These are phyloP conservation scores for Bellardia pandia DNA, from an alignment of 2,888 invertebrate genomes.

Conservation along the genomic window DNA sequence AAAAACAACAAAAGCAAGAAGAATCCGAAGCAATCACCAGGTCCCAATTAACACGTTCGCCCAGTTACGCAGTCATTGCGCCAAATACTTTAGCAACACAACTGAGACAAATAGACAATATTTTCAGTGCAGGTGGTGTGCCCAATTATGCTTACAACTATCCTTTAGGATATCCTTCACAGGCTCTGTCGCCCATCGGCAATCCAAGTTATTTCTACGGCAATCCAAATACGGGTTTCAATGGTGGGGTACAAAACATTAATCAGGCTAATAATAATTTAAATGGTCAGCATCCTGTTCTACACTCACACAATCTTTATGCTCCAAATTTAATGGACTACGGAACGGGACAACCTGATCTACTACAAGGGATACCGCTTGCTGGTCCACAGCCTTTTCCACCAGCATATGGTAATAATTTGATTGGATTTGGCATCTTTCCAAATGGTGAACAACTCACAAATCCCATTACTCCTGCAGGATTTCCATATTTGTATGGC, in stretches of 20 bases:
- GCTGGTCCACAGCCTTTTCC: neutral
- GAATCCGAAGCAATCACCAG: neutral
- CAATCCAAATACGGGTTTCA: constrained; percentile 1
- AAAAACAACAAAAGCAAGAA: constrained; percentile 28
- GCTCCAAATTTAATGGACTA: neutral
- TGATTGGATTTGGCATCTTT: neutral
- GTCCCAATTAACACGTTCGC: constrained; percentile 11
- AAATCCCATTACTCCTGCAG: neutral
- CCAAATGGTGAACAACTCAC: neutral
- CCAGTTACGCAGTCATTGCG: neutral
- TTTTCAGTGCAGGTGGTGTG: constrained; percentile 4
- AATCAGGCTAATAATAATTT: constrained; percentile 3
- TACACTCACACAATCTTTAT: neutral
- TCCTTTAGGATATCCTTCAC: constrained; percentile 24
- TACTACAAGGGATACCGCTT: neutral
- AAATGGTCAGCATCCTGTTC: neutral
- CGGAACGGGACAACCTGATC: neutral
- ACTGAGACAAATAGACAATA: neutral
- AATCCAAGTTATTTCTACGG: constrained; percentile 6
- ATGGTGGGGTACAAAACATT: neutral
- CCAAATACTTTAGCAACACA: neutral
- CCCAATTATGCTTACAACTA: constrained; percentile 51
- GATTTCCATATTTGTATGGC: neutral
- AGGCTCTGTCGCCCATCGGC: neutral
- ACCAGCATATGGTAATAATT: constrained; percentile 4